phyloP scores from a whole-genome alignment of 2,797 vertebrate species.

The Chrysocyon brachyurus region DNA sequence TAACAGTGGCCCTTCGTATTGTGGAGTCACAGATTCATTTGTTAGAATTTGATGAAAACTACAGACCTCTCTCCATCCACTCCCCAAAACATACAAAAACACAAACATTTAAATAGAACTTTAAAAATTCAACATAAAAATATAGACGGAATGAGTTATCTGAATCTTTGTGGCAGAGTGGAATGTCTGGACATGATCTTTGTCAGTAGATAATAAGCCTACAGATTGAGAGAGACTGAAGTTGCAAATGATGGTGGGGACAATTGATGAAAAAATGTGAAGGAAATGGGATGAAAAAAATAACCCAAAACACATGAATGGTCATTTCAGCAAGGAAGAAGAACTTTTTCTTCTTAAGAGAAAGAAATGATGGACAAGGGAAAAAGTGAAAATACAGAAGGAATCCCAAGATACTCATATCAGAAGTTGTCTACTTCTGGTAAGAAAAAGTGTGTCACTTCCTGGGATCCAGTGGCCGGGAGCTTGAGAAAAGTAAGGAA shows the following conservation, averaged over 20 bases:
- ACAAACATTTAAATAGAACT: constrained; percentile 20
- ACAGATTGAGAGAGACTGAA: neutral
- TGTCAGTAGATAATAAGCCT: neutral
- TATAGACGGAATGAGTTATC: neutral
- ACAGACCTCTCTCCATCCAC: neutral
- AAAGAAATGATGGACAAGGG: neutral
- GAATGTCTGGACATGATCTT: neutral
- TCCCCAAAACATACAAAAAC: neutral
- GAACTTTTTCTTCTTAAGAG: neutral
- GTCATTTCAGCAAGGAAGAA: neutral
- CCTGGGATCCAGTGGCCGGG: neutral
- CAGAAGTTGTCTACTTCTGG: constrained; percentile 12
- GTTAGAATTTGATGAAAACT: neutral
- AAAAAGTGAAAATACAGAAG: constrained; percentile 11
- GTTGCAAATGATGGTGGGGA: neutral
- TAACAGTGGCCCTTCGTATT: neutral
- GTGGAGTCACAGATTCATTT: neutral
- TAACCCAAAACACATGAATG: neutral
- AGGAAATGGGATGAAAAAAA: neutral
- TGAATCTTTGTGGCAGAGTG: neutral
- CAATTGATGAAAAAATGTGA: constrained; percentile 35
- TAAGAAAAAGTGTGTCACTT: neutral
- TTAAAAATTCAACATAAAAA: neutral
- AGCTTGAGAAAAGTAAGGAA: neutral
- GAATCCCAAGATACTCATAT: neutral